phyloP scores from a whole-genome alignment of 1,140 invertebrate genomes.

The Bombus ignitus region DNA sequence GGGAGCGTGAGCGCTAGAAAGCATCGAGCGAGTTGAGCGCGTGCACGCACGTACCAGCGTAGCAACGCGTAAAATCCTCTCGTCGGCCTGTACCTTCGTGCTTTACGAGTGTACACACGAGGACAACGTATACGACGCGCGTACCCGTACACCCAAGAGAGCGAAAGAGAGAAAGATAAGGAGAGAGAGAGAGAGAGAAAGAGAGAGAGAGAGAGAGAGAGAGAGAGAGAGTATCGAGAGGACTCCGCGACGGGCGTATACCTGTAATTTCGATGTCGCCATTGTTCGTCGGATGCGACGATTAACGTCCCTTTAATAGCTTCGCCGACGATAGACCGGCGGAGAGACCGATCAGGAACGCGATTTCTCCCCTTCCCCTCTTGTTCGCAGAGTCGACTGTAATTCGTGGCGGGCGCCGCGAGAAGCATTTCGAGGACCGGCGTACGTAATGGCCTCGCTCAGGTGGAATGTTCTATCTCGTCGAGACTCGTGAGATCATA shows the following conservation, averaged over 20 bases:
- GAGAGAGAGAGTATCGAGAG: slow-evolving; percentile 28
- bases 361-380: slow-evolving; percentile 21
- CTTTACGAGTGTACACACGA: slow-evolving; percentile 37
- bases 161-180: not conserved
- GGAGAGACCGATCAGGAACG: slow-evolving; percentile 59
- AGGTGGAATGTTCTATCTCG: not conserved
- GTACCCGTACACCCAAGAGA: not conserved
- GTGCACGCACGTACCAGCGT: slow-evolving; percentile 48
- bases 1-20: slow-evolving; percentile 2
- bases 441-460: slow-evolving; percentile 35
- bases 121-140: slow-evolving; percentile 5
- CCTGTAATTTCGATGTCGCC: slow-evolving; percentile 70
- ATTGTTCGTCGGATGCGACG: slow-evolving; percentile 68
- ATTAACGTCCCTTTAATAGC: slow-evolving; percentile 70
- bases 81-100: slow-evolving; percentile 29
- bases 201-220: not conserved
- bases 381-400: not conserved
- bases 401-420: slow-evolving; percentile 41
- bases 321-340: slow-evolving; percentile 64
- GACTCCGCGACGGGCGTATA: slow-evolving; percentile 50
- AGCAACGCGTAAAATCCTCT: slow-evolving; percentile 61
- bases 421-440: slow-evolving; percentile 25
- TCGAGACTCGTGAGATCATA: slow-evolving; percentile 31
- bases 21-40: slow-evolving; percentile 13
- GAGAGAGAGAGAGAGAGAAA: not conserved